Base-by-base conservation (phyloP, 23 tunicate genomes). In the Phallusia fumigata region DNA sequence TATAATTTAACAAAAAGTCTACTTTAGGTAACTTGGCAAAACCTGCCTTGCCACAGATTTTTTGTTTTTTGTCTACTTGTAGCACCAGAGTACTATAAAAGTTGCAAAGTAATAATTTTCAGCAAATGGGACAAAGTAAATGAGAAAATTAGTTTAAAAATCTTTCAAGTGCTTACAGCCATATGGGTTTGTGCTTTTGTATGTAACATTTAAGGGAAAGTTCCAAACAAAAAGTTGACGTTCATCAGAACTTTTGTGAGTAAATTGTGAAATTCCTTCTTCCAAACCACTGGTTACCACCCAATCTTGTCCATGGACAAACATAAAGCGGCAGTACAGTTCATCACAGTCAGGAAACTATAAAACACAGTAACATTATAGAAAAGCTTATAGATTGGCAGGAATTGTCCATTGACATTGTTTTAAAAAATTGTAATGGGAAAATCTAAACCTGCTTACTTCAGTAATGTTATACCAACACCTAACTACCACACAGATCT, bases 321-420 rank as follows among this genome's bases (percentile, higher is more conserved):
- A 87, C 32, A 92, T 88, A 65, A 88, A 93, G 34, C 89, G 89
- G 84, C 98, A 93, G 72, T 93, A 93, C 33, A 93, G 76, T 53
- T 93, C 98, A 26, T 93, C 93, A 81, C 89, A 93, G 50, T 88
- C 98, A 19, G 98, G 98, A 84, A 93, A 93, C 98, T 93, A 45
- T 73, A 83, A 64, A 69, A 64, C 47, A 40, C 8, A 40, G 47
- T 10, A 40, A 10, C 5, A 78, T 33, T 32, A 18, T 81, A 64
- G 5, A 1, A 53, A 77, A 19, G 31, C 64, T 34, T 77, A 31
- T n/a, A n/a, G n/a, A n/a, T n/a, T n/a, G n/a, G n/a, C n/a, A n/a
- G n/a, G n/a, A 73, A 73, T n/a, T 18, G 65, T 19, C 65, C 18
- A 21, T 73, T 24, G 77, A 31, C 31, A 28, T 16, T 75, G 26